Evolutionary conservation across 30 jellyfish, hydroid and myxozoan species (phyloP).

Genomic region (Mastigias papua): DNA sequence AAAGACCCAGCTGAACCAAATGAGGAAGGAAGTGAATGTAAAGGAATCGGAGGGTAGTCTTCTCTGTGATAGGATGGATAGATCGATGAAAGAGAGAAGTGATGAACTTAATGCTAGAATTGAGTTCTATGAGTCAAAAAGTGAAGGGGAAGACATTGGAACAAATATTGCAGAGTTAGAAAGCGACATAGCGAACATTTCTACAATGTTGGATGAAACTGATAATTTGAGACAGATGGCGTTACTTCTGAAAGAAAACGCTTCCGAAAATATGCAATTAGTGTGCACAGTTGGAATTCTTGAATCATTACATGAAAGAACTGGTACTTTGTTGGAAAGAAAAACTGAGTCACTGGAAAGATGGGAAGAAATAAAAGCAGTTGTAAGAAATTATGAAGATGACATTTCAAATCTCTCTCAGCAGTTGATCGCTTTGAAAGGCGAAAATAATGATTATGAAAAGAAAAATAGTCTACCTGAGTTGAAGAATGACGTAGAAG

Average conservation of each 20-base stretch:
- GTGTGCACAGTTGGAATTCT: neutral
- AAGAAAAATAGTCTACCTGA: constrained; percentile 2
- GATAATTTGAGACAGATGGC: neutral
- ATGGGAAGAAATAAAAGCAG: neutral
- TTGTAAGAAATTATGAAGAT: constrained; percentile 46
- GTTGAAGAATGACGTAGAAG: neutral
- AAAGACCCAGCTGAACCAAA: neutral
- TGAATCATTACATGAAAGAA: neutral
- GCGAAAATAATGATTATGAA: neutral
- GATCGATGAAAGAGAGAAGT: neutral
- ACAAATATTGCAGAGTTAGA: neutral
- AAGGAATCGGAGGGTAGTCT: neutral
- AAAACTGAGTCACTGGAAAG: constrained; percentile 12
- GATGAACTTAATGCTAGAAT: neutral
- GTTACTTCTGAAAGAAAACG: neutral
- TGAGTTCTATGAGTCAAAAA: neutral
- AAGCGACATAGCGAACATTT: neutral
- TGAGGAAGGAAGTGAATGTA: neutral
- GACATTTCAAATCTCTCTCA: constrained; percentile 53
- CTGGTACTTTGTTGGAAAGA: neutral
- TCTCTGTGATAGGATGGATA: neutral
- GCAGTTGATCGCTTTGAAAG: constrained; percentile 43
- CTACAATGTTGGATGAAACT: neutral
- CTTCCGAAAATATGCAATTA: neutral
- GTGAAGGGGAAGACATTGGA: constrained; percentile 19